Base-by-base conservation (phyloP, 2,888 invertebrate species). In the Andrena flavipes region DNA sequence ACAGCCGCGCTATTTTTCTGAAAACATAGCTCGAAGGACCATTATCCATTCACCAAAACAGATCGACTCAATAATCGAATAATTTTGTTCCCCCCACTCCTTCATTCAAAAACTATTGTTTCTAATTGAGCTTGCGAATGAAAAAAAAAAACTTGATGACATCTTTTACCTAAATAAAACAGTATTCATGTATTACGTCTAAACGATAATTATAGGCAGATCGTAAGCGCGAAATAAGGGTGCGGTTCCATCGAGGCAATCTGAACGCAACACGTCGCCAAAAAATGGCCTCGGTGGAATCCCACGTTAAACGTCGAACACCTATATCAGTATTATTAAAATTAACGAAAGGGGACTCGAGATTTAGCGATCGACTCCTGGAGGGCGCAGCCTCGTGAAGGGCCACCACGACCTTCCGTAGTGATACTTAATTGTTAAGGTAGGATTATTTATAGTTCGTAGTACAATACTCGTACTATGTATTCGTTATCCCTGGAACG, bases 261-360 rank as follows among this genome's bases (percentile, higher is more conserved):
- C 42, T 1, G 5, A 16, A 42, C 5, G 16, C 42, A 42, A 42
- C 42, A 1, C 16, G 42, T 16, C 42, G 42, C 16, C 42, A 5
- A 0, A 16, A 5, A 42, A 42, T 1, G 0, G 42, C 42, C 1
- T 42, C 42, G 16, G 42, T 42, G 42, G 4, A 42, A 42, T 4
- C 42, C 16, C 42, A 42, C 42, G 5, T 42, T 42, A 42, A 82
- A 86, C 87, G 86, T 88, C 87, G 74, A 85, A 82, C 74, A 87
- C 87, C 87, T 88, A 82, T 83, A 88, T 86, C 87, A 88, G 87
- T 88, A 88, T 88, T 88, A 87, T 74, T 88, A 85, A 81, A 74
- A 65, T n/a, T 76, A 81, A 68, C 70, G 62, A 65, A 73, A 51
- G 33, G 80, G 80, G 80, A 83, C 49, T 85, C 83, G 79, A 78